Base-by-base conservation (phyloP, 1,140 invertebrate genomes). In the Orius insidiosus region DNA sequence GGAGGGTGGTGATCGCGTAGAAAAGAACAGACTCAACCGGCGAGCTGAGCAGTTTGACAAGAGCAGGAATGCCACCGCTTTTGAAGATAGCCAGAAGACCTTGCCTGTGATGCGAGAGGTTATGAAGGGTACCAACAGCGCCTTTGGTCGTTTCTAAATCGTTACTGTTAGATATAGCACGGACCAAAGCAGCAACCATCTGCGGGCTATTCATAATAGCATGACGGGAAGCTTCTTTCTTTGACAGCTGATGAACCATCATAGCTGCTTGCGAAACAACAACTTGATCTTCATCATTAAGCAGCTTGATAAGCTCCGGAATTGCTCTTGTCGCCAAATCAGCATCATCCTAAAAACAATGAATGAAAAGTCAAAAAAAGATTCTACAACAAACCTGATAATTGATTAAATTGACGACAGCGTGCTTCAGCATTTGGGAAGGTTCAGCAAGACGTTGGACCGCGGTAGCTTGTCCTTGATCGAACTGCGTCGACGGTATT, bases 251-350 rank as follows among this genome's bases (percentile, higher is more conserved):
- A 59, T 98, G 92, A 0, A 98, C 93, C 86, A 97, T 94, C 88
- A 97, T 96, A 41, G 90, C 90, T 34, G 93, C 93, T 60, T 97
- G 88, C 6, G 87, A 90, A 0, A 97, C 92, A 4, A 97, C 87
- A n/a, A 93, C 88, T 65, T 96, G 90, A 67, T 98, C 94, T 65
- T 98, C 90, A 62, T 97, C 88, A 58, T 93, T 96, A 45, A 98
- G 64, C n/a, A 98, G 70, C 62, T 96, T 96, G 46, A 97, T 96
- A 62, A 98, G 74, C 66, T 98, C 93, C 1, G 95, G 95, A 61
- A 99, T 94, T 45, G 94, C 93, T 49, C 89, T 72, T 18, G 90
- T 95, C n/a, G 94, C 92, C 49, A 97, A 68, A 69, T 98, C 93
- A 47, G 93, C 92, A 67, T 98, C 94, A 68, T 97, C 89, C 56